Evolutionary conservation across 1,140 invertebrate species (phyloP).

Genomic region (Scaptomyza graminum): DNA sequence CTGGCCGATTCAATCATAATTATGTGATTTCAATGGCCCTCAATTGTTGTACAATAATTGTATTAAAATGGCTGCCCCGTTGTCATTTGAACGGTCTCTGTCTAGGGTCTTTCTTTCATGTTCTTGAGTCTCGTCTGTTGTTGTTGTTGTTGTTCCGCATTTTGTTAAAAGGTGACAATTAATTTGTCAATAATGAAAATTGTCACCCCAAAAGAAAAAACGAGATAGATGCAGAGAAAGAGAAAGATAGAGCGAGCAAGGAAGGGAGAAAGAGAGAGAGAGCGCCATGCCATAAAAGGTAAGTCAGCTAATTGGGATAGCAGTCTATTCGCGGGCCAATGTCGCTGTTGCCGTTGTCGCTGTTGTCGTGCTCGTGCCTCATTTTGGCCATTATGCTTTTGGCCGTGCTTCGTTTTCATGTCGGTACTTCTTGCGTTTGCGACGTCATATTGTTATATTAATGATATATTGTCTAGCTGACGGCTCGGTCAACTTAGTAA

Average conservation of each 20-base stretch:
- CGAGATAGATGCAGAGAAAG: no score
- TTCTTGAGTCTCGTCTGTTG: slow-evolving; percentile 20
- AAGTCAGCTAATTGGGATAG: slow-evolving; percentile 19
- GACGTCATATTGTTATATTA: slow-evolving; percentile 55
- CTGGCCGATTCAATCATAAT: slow-evolving; percentile 70
- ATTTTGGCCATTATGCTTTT: slow-evolving; percentile 54
- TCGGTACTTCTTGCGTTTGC: slow-evolving; percentile 2
- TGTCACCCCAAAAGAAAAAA: slow-evolving; percentile 38
- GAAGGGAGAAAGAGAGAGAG: neutral
- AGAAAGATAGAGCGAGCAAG: no score
- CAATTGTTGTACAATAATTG: slow-evolving; percentile 65
- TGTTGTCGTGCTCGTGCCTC: slow-evolving; percentile 50
- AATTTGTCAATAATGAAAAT: slow-evolving; percentile 81
- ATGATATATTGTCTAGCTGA: slow-evolving; percentile 73
- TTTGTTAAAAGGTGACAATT: slow-evolving; percentile 82
- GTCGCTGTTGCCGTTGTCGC: slow-evolving; percentile 5
- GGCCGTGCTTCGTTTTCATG: slow-evolving; percentile 33
- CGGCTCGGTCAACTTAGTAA: slow-evolving; percentile 45
- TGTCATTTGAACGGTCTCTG: neutral
- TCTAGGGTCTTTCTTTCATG: neutral
- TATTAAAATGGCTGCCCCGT: slow-evolving; percentile 61
- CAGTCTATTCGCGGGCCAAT: slow-evolving; percentile 7
- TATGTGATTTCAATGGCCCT: slow-evolving; percentile 64
- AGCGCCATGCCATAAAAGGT: slow-evolving; percentile 2
- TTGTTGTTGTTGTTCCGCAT: slow-evolving; percentile 49